Base-by-base conservation (phyloP, 2,113 vertebrate species). In the Leucoraja erinaceus region DNA sequence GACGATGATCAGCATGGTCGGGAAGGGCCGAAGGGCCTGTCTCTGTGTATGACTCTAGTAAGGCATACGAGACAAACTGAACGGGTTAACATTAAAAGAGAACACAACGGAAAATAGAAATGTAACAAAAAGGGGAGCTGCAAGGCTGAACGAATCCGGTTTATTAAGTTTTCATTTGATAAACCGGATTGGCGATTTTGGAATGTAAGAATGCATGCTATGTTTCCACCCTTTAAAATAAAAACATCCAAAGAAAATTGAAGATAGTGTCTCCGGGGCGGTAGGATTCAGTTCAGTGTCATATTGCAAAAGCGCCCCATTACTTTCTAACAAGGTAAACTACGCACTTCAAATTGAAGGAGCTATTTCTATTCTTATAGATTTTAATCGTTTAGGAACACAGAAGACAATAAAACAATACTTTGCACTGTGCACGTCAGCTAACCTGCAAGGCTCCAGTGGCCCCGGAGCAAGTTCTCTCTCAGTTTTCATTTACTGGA, bases 151-250 rank as follows among this genome's bases (percentile, higher is more conserved):
- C n/a, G n/a, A n/a, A n/a, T n/a, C n/a, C n/a, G n/a, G n/a, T n/a
- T n/a, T n/a, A n/a, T n/a, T n/a, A n/a, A n/a, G n/a, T n/a, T 83
- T 83, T 83, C 22, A 83, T 56, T 86, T 86, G 63, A 86, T 59
- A 63, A 61, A 18, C 6, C 63, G 59, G 83, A 61, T 61, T 70
- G 68, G 70, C 47, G 22, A 4, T 59, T 61, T 84, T 25, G 18
- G 54, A 54, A 59, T 38, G 47, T 2, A 59, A 25, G 20, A 31
- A n/a, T 31, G 14, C n/a, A 84, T 84, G 47, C 10, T 0, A 56
- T n/a, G n/a, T n/a, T 83, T 81, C 20, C 20, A 16, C 54, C 47
- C 78, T 33, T 11, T 83, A 8, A 54, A 54, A 54, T 8, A 9
- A 47, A 54, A 81, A 20, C 31, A 20, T 22, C n/a, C 11, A 86